Percentiles rank a stretch among this genome's conserved stretches.
Conservation (phyloP, 2,888 invertebrate genomes). For the Orthonevra nobilis region DNA sequence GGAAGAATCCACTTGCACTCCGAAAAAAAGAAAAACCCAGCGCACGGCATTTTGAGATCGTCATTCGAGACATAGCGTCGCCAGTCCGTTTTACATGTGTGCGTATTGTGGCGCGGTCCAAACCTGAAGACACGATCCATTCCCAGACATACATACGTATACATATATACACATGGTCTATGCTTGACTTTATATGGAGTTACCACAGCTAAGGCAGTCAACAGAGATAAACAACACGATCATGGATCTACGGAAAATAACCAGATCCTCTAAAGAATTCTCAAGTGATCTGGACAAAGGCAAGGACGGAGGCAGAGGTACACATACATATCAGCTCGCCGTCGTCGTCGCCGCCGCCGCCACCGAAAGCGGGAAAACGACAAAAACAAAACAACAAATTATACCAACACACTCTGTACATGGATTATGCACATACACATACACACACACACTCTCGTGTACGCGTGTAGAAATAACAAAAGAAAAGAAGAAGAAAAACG, state of each 20-base stretch:
- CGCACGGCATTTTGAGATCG: slow-evolving; percentile 63
- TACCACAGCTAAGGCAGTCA: slow-evolving; percentile 64
- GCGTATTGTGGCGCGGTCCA: slow-evolving; percentile 63
- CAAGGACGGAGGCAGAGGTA: neutral
- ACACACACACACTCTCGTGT: neutral
- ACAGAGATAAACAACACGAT: slow-evolving; percentile 69
- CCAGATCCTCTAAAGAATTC: slow-evolving; percentile 70
- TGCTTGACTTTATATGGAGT: slow-evolving; percentile 68
- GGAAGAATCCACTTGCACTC: slow-evolving; percentile 69
- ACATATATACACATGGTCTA: slow-evolving; percentile 24
- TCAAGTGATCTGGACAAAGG: slow-evolving; percentile 61
- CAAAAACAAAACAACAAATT: slow-evolving; percentile 63
- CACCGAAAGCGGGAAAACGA: slow-evolving; percentile 59
- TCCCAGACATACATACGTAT: neutral
- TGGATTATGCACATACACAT: slow-evolving; percentile 24
- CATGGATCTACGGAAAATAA: slow-evolving; percentile 69
- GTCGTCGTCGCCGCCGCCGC: slow-evolving; percentile 19
- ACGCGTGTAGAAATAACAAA: slow-evolving; percentile 25
- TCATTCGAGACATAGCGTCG: slow-evolving; percentile 70
- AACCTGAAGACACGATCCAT: slow-evolving; percentile 7
- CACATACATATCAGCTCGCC: slow-evolving; percentile 3
- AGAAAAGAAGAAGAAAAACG: slow-evolving; percentile 29
- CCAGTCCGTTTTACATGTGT: slow-evolving; percentile 62
- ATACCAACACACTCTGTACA: slow-evolving; percentile 59
- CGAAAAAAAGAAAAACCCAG: slow-evolving; percentile 57